These are phyloP conservation scores for Pedetes capensis DNA, from an alignment of 2,113 vertebrate genomes.

Conservation along the genomic window DNA sequence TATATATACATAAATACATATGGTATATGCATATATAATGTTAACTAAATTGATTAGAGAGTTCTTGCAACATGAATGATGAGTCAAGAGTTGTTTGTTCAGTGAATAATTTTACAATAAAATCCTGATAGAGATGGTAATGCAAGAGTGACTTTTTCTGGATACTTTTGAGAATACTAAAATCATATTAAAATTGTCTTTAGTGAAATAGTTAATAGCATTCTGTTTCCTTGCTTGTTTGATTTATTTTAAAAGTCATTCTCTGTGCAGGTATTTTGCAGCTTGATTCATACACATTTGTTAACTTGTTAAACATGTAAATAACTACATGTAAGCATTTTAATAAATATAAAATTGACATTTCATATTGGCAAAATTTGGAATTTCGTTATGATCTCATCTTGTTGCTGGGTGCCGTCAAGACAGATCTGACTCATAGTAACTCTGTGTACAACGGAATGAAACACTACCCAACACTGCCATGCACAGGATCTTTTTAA, in stretches of 20 bases:
- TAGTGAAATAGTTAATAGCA: background rate
- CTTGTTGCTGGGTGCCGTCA: too few relatives aligned
- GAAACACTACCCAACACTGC: too few relatives aligned
- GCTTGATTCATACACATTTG: background rate
- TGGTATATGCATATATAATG: background rate
- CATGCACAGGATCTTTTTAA: too few relatives aligned
- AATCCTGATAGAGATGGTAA: background rate
- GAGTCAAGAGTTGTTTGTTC: slow-evolving; percentile 38
- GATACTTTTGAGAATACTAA: slow-evolving; percentile 31
- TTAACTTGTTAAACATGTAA: background rate
- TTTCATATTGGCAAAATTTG: slow-evolving; percentile 1
- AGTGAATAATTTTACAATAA: slow-evolving; percentile 19
- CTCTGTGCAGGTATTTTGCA: background rate
- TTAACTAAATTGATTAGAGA: slow-evolving; percentile 22
- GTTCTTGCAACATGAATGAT: background rate
- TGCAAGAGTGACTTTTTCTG: background rate
- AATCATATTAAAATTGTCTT: background rate
- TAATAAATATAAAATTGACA: slow-evolving; percentile 15
- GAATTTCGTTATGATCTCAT: slow-evolving; percentile 25
- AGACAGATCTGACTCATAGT: too few relatives aligned
- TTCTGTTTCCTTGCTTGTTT: background rate
- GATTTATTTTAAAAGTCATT: background rate
- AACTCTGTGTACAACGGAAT: too few relatives aligned
- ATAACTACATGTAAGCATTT: background rate
- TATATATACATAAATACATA: background rate